Percentiles rank a stretch among this genome's conserved stretches.
Evolutionary conservation across 1,140 invertebrate genomes (phyloP).

Genomic region (Ceratosolen solmsi): DNA sequence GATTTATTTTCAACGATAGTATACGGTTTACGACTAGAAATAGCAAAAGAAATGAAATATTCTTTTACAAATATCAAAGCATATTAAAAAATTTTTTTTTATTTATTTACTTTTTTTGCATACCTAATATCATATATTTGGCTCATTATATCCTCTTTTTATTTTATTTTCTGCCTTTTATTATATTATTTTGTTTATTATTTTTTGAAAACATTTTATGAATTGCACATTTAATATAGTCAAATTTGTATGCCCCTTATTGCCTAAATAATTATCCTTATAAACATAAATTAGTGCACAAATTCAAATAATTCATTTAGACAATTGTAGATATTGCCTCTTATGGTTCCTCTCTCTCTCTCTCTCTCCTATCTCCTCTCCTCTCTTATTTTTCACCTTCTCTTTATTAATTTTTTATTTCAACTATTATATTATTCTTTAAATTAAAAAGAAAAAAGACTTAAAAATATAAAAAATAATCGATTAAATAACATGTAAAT

Average conservation of each 20-base stretch:
- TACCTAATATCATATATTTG: constrained; percentile 25
- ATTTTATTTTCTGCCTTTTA: not conserved
- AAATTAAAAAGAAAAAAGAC: too few relatives aligned
- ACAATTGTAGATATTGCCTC: not conserved
- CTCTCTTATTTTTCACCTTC: not conserved
- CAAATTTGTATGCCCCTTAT: constrained; percentile 6
- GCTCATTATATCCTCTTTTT: not conserved
- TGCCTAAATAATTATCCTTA: constrained; percentile 17
- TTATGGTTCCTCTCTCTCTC: not conserved
- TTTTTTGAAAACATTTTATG: not conserved
- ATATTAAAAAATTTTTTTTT: constrained; percentile 28
- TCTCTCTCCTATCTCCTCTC: not conserved
- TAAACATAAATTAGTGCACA: not conserved
- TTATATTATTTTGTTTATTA: not conserved
- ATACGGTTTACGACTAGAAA: constrained; percentile 50
- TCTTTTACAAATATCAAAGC: constrained; percentile 37
- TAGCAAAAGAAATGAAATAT: constrained; percentile 44
- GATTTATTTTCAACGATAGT: constrained; percentile 9
- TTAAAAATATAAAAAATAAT: not conserved
- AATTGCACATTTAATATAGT: not conserved
- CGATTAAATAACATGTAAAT: not conserved
- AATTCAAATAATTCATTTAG: not conserved
- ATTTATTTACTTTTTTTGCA: not conserved
- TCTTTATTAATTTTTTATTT: not conserved
- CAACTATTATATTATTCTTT: not conserved